Conservation (phyloP, 2,888 invertebrate species). For the Empis livida region DNA sequence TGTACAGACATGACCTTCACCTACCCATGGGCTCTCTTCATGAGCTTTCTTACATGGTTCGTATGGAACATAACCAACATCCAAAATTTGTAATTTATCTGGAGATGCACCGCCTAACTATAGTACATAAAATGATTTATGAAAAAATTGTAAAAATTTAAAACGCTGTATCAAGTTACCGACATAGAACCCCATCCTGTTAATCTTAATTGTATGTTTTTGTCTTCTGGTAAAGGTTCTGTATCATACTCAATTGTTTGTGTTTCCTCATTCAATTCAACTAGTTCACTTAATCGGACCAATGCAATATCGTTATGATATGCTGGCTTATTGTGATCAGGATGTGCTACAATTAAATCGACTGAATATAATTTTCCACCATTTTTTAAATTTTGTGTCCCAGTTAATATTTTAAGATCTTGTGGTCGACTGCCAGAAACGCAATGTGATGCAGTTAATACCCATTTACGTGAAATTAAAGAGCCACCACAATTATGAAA, state of each 20-base stretch:
- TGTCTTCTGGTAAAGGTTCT: constrained; percentile 36
- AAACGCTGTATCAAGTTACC: constrained; percentile 27
- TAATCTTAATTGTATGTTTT: constrained; percentile 26
- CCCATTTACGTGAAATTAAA: not conserved
- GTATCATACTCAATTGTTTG: constrained; percentile 44
- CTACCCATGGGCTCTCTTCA: constrained; percentile 34
- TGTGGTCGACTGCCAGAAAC: constrained; percentile 10
- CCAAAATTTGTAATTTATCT: constrained; percentile 40
- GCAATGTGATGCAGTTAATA: not conserved
- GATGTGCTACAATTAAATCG: constrained; percentile 22
- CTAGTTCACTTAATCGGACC: constrained; percentile 41
- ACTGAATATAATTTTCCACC: constrained; percentile 20
- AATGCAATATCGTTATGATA: constrained; percentile 54
- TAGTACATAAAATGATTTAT: too few relatives aligned
- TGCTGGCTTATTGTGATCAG: constrained; percentile 26
- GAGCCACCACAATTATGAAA: not conserved
- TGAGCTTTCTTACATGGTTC: constrained; percentile 37
- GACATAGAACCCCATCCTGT: constrained; percentile 50
- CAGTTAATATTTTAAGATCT: constrained; percentile 23
- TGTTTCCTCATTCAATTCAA: constrained; percentile 40
- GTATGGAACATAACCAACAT: constrained; percentile 38
- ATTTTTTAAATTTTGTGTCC: constrained; percentile 25
- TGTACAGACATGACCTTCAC: constrained; percentile 44
- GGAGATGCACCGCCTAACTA: constrained; percentile 37
- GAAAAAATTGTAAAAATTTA: too few relatives aligned